These are phyloP conservation scores for Cataglyphis rosenhaueri DNA, from an alignment of 2,888 invertebrate genomes.

Conservation along the genomic window DNA sequence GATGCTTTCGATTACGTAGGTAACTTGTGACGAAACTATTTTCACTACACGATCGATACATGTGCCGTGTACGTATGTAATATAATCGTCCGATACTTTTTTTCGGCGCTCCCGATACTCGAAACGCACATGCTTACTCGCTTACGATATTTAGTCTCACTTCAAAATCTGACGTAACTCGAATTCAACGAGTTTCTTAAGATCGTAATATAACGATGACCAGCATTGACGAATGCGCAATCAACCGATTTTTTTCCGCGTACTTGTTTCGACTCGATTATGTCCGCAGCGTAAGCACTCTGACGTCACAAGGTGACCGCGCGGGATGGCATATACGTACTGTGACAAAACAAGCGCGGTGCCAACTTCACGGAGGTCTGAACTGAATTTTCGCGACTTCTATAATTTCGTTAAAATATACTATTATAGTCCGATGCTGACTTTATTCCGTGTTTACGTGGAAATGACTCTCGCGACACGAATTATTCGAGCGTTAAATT, in stretches of 20 bases:
- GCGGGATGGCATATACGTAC: background rate
- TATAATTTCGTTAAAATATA: background rate
- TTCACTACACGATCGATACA: constrained; percentile 1
- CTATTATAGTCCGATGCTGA: no score
- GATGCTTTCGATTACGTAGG: background rate
- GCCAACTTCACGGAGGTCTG: no score
- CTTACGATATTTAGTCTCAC: background rate
- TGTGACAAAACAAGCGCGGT: background rate
- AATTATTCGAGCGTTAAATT: background rate
- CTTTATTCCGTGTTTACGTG: no score
- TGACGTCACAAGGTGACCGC: background rate
- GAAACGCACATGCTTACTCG: background rate
- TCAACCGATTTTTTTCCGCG: background rate
- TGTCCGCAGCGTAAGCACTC: background rate
- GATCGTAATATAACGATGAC: background rate
- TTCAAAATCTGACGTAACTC: background rate
- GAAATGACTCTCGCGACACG: background rate
- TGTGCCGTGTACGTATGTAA: background rate
- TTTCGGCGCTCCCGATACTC: background rate
- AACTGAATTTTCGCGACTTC: background rate
- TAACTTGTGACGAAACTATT: background rate
- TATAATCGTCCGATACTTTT: background rate
- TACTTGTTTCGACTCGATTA: background rate
- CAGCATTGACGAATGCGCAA: background rate
- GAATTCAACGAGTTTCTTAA: background rate